Conservation (phyloP, 2,113 vertebrate species). For the Thalassarche chlororhynchos region DNA sequence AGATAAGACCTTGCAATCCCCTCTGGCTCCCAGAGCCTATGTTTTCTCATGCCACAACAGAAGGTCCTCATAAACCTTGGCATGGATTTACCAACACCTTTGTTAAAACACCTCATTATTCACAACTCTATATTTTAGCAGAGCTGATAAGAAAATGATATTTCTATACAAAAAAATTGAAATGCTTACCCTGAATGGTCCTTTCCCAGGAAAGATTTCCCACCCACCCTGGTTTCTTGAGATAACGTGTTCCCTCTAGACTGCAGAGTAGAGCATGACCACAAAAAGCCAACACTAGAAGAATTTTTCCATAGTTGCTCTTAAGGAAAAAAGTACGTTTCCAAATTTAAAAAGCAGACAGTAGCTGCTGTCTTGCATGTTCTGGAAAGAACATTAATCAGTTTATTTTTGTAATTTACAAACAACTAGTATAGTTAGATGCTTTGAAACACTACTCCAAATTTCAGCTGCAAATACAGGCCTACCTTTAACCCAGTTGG, state of each 20-base stretch:
- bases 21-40: neutral
- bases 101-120: neutral
- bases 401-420: constrained; percentile 60
- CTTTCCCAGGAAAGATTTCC: constrained; percentile 25
- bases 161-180: neutral
- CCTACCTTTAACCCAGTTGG: constrained; percentile 42
- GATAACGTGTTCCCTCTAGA: neutral
- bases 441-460: neutral
- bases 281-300: neutral
- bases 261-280: neutral
- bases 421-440: neutral
- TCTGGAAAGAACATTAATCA: constrained; percentile 64
- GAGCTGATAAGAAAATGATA: neutral
- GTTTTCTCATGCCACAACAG: neutral
- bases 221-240: neutral
- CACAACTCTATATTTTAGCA: neutral
- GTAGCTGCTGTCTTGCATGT: neutral
- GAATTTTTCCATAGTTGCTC: constrained; percentile 45
- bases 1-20: neutral
- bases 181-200: neutral
- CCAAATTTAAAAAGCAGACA: constrained; percentile 60
- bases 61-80: neutral
- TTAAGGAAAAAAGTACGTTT: constrained; percentile 13
- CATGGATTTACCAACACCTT: neutral
- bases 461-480: neutral